Evolutionary conservation across 2,113 vertebrate species (phyloP), one percentile per base, ranked within the genome.

Genomic region (Anguilla rostrata): DNA sequence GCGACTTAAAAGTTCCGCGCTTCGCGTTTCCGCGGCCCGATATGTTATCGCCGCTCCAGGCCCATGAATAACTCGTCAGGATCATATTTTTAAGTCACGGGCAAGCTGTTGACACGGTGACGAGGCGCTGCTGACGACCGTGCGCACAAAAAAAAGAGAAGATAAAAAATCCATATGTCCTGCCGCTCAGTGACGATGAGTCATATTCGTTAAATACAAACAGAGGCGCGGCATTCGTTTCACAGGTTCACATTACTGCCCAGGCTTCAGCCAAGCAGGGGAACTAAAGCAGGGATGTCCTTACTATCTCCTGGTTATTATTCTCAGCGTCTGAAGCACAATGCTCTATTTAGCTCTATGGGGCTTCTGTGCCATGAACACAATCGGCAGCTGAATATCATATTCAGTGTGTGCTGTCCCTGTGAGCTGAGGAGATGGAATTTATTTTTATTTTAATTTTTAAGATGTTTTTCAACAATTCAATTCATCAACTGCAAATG

Each of bases 151-250:
- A 75, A 29, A 34, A 63, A 22, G 60, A 63, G 18, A 26, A 26
- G 57, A 60, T 18, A 71, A 75, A n/a, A 75, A 63, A 75, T 75
- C n/a, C 71, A 75, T 75, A 75, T 75, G 71, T 75, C 71, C 71
- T 34, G 71, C 8, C 71, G 34, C n/a, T 1, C 9, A 5, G 2
- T 34, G 71, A 75, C 34, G 5, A 75, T 29, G 71, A 29, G 5
- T 75, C 71, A 34, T 34, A 34, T 34, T 75, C 6, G 34, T 75
- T 75, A 75, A 75, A 75, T 75, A 9, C 12, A 75, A 75, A 75
- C 71, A 34, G 71, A 0, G 11, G 20, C 34, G 12, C 34, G 8
- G 11, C 71, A 34, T 1, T 29, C n/a, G 9, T 8, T n/a, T 34
- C 7, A 75, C 7, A 14, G 9, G 9, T 75, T 29, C n/a, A 29